A percentile compares a stretch with the other conserved stretches of the same genome.
These are phyloP conservation scores for Danionella dracula DNA, from an alignment of 2,797 vertebrate genomes.

Conservation along the genomic window DNA sequence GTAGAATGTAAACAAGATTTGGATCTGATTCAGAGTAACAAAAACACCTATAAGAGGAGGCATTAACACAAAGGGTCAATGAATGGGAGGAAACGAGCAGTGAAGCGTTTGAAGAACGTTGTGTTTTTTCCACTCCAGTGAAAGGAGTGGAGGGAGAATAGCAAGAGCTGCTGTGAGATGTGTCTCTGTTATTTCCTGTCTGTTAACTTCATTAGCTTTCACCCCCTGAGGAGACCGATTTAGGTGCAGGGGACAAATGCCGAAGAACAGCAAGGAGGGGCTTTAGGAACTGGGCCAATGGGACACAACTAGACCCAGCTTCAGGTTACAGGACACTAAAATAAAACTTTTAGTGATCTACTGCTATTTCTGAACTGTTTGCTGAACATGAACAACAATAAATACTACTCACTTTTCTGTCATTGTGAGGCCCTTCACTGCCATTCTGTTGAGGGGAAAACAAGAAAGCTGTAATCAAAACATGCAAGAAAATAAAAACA, in stretches of 20 bases:
- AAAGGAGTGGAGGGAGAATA: constrained; percentile 9
- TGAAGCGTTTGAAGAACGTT: constrained; percentile 5
- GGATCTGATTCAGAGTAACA: not conserved
- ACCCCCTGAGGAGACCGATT: constrained; percentile 2
- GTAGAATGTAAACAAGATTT: not conserved
- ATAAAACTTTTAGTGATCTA: not conserved
- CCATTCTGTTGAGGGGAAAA: constrained; percentile 36
- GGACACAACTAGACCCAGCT: not conserved
- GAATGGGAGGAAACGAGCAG: constrained; percentile 12
- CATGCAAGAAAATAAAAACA: no score
- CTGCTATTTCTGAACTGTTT: not conserved
- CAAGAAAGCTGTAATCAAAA: no score
- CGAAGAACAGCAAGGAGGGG: constrained; percentile 12
- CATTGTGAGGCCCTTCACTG: constrained; percentile 34
- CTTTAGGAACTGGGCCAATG: constrained; percentile 6
- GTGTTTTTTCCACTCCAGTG: not conserved
- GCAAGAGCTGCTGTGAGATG: constrained; percentile 16
- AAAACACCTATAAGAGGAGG: constrained; percentile 15
- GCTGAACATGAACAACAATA: not conserved
- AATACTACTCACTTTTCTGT: constrained; percentile 39
- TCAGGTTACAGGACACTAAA: not conserved
- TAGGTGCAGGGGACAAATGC: not conserved
- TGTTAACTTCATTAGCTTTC: constrained; percentile 37
- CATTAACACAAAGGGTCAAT: not conserved
- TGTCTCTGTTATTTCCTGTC: constrained; percentile 37